Conservation (phyloP, 37 sponge, comb jelly and placozoan genomes). For the Oopsacas minuta region DNA sequence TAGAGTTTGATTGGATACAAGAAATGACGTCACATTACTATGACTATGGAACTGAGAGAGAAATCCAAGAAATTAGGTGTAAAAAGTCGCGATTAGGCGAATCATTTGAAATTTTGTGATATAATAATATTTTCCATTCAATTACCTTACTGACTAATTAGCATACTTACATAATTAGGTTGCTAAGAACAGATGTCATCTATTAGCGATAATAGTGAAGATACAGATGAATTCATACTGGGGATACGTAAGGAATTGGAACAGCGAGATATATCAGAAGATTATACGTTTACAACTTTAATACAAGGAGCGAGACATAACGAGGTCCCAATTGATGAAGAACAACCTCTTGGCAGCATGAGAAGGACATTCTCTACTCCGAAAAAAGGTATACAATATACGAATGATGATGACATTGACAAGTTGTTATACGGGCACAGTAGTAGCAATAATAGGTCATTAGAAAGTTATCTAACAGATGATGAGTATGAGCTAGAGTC, state of each 20-base stretch:
- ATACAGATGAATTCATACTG: neutral
- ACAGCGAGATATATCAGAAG: too few species aligned
- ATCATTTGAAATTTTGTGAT: too few species aligned
- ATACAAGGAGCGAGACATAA: neutral
- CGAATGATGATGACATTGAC: neutral
- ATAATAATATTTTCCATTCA: neutral
- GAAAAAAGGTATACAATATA: neutral
- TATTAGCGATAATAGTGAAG: neutral
- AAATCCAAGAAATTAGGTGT: neutral
- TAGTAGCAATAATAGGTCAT: neutral
- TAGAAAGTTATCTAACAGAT: neutral
- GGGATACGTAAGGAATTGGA: neutral
- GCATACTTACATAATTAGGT: neutral
- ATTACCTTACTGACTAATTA: neutral
- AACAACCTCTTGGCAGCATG: neutral
- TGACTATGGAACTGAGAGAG: constrained; percentile 83
- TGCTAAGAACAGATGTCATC: neutral
- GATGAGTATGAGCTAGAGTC: neutral
- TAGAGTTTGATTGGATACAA: constrained; percentile 72
- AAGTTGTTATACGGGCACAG: neutral
- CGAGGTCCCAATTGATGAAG: neutral
- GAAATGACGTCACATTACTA: constrained; percentile 89
- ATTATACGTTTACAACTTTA: neutral
- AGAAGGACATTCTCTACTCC: neutral
- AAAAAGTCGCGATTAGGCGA: neutral